Evolutionary conservation across 2,797 vertebrate genomes (phyloP).

Genomic region (Clarias fuscus): DNA sequence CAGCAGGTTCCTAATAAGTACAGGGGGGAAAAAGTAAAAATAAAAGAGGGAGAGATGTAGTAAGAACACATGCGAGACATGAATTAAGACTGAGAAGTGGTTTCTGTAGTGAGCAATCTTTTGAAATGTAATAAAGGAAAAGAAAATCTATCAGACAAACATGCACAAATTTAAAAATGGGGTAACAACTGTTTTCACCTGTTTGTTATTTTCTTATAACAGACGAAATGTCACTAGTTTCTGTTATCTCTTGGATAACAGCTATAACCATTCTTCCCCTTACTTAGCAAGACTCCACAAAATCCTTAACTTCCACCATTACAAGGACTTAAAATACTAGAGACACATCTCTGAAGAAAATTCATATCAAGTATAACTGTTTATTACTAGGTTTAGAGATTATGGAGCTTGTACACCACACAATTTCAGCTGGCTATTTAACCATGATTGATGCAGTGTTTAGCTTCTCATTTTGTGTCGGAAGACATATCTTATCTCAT

Average conservation of each 20-base stretch:
- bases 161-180: neutral
- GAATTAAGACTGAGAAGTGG: neutral
- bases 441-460: no score
- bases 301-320: neutral
- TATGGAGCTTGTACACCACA: neutral
- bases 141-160: neutral
- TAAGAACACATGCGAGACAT: neutral
- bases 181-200: neutral
- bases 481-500: no score
- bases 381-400: neutral
- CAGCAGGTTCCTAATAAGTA: slow-evolving; percentile 85
- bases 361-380: neutral
- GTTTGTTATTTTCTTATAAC: neutral
- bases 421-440: neutral
- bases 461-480: no score
- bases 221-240: neutral
- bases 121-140: neutral
- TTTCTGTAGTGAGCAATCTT: neutral
- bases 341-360: neutral
- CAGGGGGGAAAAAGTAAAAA: neutral
- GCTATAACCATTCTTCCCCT: neutral
- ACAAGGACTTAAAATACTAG: neutral
- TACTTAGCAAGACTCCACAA: neutral
- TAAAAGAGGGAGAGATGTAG: neutral
- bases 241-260: neutral